Evolutionary conservation across 2,888 invertebrate genomes (phyloP), one percentile per base, ranked within the genome.

Genomic region (Cremastinae sp.): DNA sequence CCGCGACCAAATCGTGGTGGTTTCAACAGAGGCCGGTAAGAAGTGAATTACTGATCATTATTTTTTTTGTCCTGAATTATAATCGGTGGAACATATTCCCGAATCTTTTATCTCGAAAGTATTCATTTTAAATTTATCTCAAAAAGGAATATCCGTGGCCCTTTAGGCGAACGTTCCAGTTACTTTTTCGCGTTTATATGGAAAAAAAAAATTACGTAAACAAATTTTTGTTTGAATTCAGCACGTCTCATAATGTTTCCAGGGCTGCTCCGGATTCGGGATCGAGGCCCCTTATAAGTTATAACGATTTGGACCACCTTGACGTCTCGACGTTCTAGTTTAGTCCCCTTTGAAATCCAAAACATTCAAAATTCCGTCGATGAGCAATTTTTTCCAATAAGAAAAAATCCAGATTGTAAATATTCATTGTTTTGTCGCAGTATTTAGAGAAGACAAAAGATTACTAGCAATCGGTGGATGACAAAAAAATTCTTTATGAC

Each of bases 291-390:
- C 92, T 96, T 90, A 93, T 96, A 90, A 95, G 94, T 90, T 97
- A 97, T 93, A 94, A 95, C 92, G 97, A 97, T 92, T 93, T 97
- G 92, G 96, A 97, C 92, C 95, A 95, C 90, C 95, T 95, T 91
- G 95, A 95, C 90, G 93, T 93, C 89, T 95, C 96, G 90, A 93
- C 94, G 90, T 95, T 95, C 90, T 94, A 92, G 92, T 83, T 84
- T 81, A 78, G 28, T 70, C 61, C 73, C 45, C 22, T 14, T n/a
- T 35, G 9, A 35, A 53, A 0, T 2, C 22, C 22, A 18, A 35
- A 47, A 14, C 28, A 39, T 7, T 37, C 56, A 20, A 28, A 43
- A 35, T 43, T 51, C n/a, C 43, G 65, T 64, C 49, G 47, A 12
- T 41, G 39, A 20, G 49, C 51, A 66, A 72, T 78, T 78, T 71